Base-by-base conservation (phyloP, 2,797 vertebrate species). In the Halcyon leucocephala region DNA sequence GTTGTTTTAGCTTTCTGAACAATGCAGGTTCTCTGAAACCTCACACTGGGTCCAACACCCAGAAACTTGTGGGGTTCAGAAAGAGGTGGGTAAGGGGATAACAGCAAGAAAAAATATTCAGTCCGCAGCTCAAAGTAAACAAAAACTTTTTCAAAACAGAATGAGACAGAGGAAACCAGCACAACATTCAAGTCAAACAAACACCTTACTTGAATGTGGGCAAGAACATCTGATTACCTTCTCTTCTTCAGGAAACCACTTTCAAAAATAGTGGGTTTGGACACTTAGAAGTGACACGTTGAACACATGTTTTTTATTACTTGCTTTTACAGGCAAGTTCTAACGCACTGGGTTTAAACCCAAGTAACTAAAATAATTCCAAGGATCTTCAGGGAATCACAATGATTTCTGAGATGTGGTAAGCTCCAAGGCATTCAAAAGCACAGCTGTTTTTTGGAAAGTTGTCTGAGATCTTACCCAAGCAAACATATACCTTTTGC, bases 301-400 rank as follows among this genome's bases (percentile, higher is more conserved):
- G 62, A 91, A 90, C 84, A 80, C 24, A 10, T 84, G 71, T 80
- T 93, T 93, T 84, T 15, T n/a, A 82, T 89, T 93, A 88, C 35
- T 84, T 73, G 21, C 41, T 74, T 91, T 85, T 60, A 87, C 39
- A 85, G 55, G 26, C 37, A 70, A 12, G 3, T 64, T 82, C 52
- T 82, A 73, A 76, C 0, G 4, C 22, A 67, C 25, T 57, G 18
- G 28, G 25, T 88, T 89, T 83, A 80, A 87, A 94, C 82, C 12
- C 48, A 89, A 80, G 57, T 39, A 90, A 72, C 49, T 65, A 73
- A 89, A 91, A 79, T 76, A 87, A 91, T 64, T 87, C 60, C 12
- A 58, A 62, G 62, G 42, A 82, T 73, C 84, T 70, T 77, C 9
- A 77, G 71, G 37, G 55, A 89, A 80, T 49, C 6, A 1, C 16